A percentile compares a stretch with the other conserved stretches of the same genome.
phyloP scores from a whole-genome alignment of 23 tunicate species.

The Diplosoma virens region DNA sequence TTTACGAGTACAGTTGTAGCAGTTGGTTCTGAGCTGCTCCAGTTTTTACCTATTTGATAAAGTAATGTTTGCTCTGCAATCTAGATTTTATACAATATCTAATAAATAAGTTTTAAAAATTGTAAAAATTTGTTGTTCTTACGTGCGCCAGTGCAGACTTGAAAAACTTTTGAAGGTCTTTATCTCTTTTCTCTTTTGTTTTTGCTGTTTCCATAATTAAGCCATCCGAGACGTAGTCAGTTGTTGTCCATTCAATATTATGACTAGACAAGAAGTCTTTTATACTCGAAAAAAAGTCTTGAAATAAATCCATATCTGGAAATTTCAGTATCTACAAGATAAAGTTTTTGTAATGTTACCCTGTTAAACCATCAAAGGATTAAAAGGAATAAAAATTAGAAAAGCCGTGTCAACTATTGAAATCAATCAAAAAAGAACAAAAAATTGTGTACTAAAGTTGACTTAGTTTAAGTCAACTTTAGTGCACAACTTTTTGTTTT shows the following conservation, averaged over 20 bases:
- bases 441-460: no score
- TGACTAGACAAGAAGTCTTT: conserved; percentile 4
- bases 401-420: no score
- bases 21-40: no score
- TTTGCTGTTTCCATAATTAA: conserved; percentile 33
- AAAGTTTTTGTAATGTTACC: background rate
- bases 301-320: conserved; percentile 26
- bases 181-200: conserved; percentile 68
- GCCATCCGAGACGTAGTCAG: background rate
- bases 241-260: background rate
- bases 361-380: background rate
- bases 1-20: no score
- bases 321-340: conserved; percentile 49
- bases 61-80: no score
- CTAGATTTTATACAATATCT: no score
- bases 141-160: conserved; percentile 59
- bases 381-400: background rate
- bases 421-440: no score
- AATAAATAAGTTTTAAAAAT: no score
- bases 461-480: no score
- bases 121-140: no score
- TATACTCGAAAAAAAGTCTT: conserved; percentile 10
- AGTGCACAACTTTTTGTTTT: no score
- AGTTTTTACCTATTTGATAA: no score
- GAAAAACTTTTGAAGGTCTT: conserved; percentile 47